Percentiles rank a stretch among this genome's conserved stretches.
These are phyloP conservation scores for Oxygymnocypris stewartii DNA, from an alignment of 2,113 vertebrate species.

Conservation along the genomic window DNA sequence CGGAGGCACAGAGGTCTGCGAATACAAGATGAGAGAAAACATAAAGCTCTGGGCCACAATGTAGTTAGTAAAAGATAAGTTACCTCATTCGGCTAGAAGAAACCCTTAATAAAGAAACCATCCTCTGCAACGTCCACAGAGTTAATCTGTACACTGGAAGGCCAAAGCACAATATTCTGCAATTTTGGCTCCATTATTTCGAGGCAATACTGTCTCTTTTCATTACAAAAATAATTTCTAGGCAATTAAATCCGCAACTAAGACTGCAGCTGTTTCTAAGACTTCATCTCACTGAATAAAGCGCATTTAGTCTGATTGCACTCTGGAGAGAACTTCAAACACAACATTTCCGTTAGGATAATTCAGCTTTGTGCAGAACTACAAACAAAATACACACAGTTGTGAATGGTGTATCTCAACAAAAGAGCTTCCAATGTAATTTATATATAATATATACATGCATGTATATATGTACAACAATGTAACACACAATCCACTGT, in stretches of 20 bases:
- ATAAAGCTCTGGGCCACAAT: neutral
- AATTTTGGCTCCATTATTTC: slow-evolving; percentile 7
- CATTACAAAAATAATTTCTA: slow-evolving; percentile 21
- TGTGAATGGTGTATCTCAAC: slow-evolving; percentile 6
- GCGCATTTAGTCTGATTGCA: slow-evolving; percentile 12
- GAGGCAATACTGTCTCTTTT: slow-evolving; percentile 26
- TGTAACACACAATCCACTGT: neutral
- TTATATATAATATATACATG: too few species aligned
- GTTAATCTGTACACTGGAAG: neutral
- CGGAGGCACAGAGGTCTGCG: slow-evolving; percentile 82
- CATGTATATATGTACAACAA: too few species aligned
- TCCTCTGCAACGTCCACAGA: neutral
- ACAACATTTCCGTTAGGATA: slow-evolving; percentile 4
- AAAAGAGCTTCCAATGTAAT: too few species aligned
- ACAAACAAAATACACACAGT: neutral
- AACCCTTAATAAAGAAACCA: neutral
- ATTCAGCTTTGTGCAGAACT: neutral
- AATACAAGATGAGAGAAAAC: slow-evolving; percentile 25
- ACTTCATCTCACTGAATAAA: slow-evolving; percentile 25
- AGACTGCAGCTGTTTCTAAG: slow-evolving; percentile 2
- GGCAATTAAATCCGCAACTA: slow-evolving; percentile 10
- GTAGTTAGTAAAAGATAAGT: slow-evolving; percentile 18
- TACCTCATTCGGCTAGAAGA: neutral
- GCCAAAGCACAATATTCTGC: neutral
- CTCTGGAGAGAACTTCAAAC: slow-evolving; percentile 17